These are phyloP conservation scores for Panzeria rudis DNA, from an alignment of 2,888 invertebrate genomes.

Conservation along the genomic window DNA sequence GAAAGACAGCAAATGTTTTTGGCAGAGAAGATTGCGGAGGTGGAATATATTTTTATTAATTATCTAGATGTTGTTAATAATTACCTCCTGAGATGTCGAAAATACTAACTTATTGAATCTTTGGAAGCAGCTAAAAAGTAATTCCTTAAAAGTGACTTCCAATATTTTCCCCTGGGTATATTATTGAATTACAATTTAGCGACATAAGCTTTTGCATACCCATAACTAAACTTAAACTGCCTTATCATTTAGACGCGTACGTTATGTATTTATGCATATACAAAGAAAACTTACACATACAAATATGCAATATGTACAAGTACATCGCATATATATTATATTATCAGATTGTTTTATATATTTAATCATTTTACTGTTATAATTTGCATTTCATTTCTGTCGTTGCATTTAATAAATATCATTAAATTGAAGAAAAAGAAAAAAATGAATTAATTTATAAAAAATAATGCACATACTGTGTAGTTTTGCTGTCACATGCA, in stretches of 20 bases:
- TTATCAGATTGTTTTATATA: constrained; percentile 5
- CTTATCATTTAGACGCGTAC: not conserved
- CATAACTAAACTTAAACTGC: not conserved
- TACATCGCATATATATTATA: not conserved
- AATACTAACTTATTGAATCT: no score
- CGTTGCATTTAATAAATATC: constrained; percentile 5
- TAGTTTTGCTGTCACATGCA: constrained; percentile 75
- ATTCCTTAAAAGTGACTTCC: no score
- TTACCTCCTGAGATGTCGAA: no score
- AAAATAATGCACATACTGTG: constrained; percentile 67
- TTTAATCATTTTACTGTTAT: constrained; percentile 11
- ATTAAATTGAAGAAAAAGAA: not conserved
- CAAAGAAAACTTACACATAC: not conserved
- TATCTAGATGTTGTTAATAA: no score
- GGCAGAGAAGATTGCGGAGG: no score
- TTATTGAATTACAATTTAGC: no score
- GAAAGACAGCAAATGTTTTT: no score
- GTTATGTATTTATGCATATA: not conserved
- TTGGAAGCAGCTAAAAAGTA: no score
- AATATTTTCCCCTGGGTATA: no score
- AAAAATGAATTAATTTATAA: constrained; percentile 14
- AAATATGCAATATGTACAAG: not conserved
- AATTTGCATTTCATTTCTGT: constrained; percentile 18
- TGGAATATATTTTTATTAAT: no score
- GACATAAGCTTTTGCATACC: no score